Percentiles rank a stretch among this genome's conserved stretches.
phyloP scores from a whole-genome alignment of 2,888 invertebrate species.

The Phoronis australis region DNA sequence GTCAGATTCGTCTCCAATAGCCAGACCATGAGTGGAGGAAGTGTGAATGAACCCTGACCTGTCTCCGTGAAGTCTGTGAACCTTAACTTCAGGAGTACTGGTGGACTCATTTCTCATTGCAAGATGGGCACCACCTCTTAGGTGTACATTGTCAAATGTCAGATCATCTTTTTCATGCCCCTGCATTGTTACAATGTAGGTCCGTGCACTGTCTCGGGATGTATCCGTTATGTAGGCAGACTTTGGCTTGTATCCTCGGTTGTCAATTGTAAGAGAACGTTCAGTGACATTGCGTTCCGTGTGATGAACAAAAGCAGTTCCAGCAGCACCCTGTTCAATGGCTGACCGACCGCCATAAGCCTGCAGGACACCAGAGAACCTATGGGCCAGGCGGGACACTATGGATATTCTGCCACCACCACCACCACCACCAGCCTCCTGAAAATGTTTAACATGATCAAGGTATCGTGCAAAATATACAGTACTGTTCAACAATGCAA shows the following conservation, averaged over 20 bases:
- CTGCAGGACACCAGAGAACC: constrained; percentile 20
- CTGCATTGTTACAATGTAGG: constrained; percentile 18
- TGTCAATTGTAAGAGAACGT: constrained; percentile 24
- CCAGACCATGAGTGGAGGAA: constrained; percentile 18
- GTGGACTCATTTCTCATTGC: constrained; percentile 17
- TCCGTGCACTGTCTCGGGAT: constrained; percentile 20
- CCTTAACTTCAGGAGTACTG: constrained; percentile 10
- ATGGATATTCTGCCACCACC: constrained; percentile 30
- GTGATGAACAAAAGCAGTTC: constrained; percentile 22
- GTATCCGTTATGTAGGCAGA: constrained; percentile 17
- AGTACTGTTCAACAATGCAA: no score
- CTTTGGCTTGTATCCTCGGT: constrained; percentile 21
- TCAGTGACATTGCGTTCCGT: constrained; percentile 9
- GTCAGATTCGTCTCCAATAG: constrained; percentile 16
- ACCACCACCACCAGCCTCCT: constrained; percentile 27
- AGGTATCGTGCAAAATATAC: no score
- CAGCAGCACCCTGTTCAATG: constrained; percentile 27
- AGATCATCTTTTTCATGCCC: constrained; percentile 8
- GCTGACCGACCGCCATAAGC: constrained; percentile 26
- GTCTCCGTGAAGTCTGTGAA: constrained; percentile 25
- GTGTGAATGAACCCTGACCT: constrained; percentile 28
- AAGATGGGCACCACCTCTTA: constrained; percentile 25
- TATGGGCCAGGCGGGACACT: constrained; percentile 18
- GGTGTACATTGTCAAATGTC: constrained; percentile 20
- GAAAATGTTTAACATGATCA: no score